These are phyloP conservation scores for Orbicella faveolata DNA, from an alignment of 64 coral and sea anemone genomes.

Conservation along the genomic window DNA sequence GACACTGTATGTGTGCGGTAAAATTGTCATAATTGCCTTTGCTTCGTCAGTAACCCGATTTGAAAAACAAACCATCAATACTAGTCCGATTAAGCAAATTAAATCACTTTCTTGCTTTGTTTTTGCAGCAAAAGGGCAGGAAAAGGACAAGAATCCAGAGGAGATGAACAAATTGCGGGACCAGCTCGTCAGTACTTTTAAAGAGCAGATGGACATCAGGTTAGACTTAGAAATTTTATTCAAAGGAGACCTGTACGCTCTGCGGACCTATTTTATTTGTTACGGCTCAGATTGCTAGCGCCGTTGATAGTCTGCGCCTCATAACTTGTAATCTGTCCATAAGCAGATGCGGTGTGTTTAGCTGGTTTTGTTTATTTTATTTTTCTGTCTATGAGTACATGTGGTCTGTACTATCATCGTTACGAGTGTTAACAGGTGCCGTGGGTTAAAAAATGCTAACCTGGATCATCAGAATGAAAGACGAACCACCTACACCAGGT, in stretches of 20 bases:
- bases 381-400: too few relatives aligned
- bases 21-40: too few relatives aligned
- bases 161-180: slow-evolving; percentile 85
- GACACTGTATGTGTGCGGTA: too few relatives aligned
- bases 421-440: too few relatives aligned
- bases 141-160: slow-evolving; percentile 64
- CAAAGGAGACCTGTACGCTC: not conserved
- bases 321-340: too few relatives aligned
- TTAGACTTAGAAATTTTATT: not conserved
- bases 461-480: too few relatives aligned
- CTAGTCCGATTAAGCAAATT: not conserved
- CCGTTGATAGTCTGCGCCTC: not conserved
- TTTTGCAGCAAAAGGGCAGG: not conserved
- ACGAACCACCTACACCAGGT: too few relatives aligned
- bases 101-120: not conserved
- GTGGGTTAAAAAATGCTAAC: too few relatives aligned
- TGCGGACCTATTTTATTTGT: not conserved
- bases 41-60: too few relatives aligned
- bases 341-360: too few relatives aligned
- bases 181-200: slow-evolving; percentile 83
- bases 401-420: too few relatives aligned
- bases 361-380: too few relatives aligned
- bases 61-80: not conserved
- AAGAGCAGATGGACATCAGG: slow-evolving; percentile 93
- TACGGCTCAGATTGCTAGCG: not conserved